Evolutionary conservation across 2,797 vertebrate genomes (phyloP), one percentile per base, ranked within the genome.

Genomic region (Champsocephalus esox): DNA sequence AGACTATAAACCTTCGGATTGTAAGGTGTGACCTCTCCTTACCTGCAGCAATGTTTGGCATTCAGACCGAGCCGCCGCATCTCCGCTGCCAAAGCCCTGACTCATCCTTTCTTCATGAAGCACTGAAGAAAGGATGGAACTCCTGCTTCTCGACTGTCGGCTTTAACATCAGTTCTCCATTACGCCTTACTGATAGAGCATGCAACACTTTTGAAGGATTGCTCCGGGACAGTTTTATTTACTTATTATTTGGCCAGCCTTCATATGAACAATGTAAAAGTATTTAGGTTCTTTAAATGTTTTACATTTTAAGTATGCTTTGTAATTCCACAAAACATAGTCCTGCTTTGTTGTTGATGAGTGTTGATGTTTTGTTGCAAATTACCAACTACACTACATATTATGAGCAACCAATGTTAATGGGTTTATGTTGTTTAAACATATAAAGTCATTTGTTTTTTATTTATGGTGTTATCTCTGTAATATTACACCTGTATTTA

Each of bases 21-120:
- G 3, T 69, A 54, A 68, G 16, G n/a, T 66, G 67, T 63, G 48
- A 38, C 43, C 7, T 86, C 73, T 81, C 65, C 61, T 76, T 65
- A 45, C 56, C 70, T 66, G 51, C 90, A 95, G 95, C 69, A 93
- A 79, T 95, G 89, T 90, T 72, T 95, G 86, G 38, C 81, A 3
- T 95, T 96, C 90, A 93, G 48, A 66, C 93, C 93, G 2, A 73
- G 75, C 73, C 46, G 55, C 8, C 94, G 95, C 57, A 91, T 95
- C 88, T 93, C 95, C 9, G 94, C 95, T 0, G 88, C 79, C 44
- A 84, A 83, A 84, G 94, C 94, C 41, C 86, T 96, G 86, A 75
- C 75, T 59, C 95, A 95, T 70, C 84, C 91, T 46, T 94, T 94
- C 87, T 92, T 95, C 70, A 63, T 10, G 71, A 87, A 77, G 48